Base-by-base conservation (phyloP, 2,888 invertebrate species). In the Hermodice carunculata region DNA sequence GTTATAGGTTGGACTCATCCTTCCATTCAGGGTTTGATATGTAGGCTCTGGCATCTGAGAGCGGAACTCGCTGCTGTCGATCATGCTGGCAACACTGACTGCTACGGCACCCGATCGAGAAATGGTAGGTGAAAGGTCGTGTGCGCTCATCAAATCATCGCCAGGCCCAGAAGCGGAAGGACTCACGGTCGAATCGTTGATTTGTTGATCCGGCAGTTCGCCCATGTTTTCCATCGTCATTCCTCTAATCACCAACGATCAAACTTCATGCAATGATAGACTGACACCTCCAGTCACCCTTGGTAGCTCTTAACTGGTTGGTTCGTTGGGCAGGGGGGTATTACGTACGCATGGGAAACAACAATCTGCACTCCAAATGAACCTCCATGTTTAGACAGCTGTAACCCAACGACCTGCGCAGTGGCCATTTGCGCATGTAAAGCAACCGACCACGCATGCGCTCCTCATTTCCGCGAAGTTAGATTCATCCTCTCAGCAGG, bases 1-100 rank as follows among this genome's bases (percentile, higher is more conserved):
- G 29, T 52, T 32, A 14, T 26, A 22, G 14, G 37, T 37, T 11
- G 88, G 95, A 69, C 96, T 95, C 89, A 97, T 92, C 74, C 96
- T 34, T 67, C 95, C 95, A 87, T 95, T 96, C 64, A 97, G 88
- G 2, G 96, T 96, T 87, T 96, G 96, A 88, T 96, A 96, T 64
- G 95, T 95, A 61, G 95, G 94, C 83, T 93, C 93, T 40, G 90
- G 90, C 86, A 91, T 91, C 81, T 93, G 91, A 77, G 92, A 91
- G 84, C 94, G 91, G 83, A 91, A 92, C 84, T 92, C 92, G 51
- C 87, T 86, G 76, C 91, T 90, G 78, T 92, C 92, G 83, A 92
- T 91, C 91, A 92, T 92, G 81, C 89, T 91, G 82, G 90, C 89
- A 79, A 91, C 90, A 86, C 89, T 90, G 74, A 91, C 91, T 79